Conservation (phyloP, 30 jellyfish, hydroid and myxozoan species). For the Euphysa ruthae region DNA sequence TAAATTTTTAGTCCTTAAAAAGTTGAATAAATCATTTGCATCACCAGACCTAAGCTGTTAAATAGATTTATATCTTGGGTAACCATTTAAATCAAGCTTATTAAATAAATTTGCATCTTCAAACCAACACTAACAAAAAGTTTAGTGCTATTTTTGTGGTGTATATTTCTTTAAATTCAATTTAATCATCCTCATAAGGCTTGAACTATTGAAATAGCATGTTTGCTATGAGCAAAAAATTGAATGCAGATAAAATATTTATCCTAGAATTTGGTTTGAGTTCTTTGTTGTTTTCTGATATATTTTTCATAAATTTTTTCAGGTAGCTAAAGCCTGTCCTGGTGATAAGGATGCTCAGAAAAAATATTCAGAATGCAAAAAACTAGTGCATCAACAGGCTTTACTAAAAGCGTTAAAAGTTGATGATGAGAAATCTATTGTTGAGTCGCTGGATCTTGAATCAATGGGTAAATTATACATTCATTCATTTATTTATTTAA, state of each 20-base stretch:
- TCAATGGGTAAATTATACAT: constrained; percentile 56
- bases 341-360: constrained; percentile 75
- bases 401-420: constrained; percentile 90
- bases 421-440: constrained; percentile 60
- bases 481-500: no score
- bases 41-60: no score
- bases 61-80: no score
- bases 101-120: no score
- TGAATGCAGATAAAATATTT: background rate
- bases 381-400: constrained; percentile 83
- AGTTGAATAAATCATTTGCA: no score
- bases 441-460: constrained; percentile 59
- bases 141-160: no score
- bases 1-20: no score
- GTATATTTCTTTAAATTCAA: no score
- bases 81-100: no score
- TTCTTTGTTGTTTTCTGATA: background rate
- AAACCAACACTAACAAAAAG: no score
- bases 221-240: background rate
- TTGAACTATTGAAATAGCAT: no score
- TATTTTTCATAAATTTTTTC: background rate
- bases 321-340: constrained; percentile 90
- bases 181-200: no score
- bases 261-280: background rate
- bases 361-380: constrained; percentile 76